Conservation (phyloP, 2,113 vertebrate genomes). For the Prochilodus magdalenae region DNA sequence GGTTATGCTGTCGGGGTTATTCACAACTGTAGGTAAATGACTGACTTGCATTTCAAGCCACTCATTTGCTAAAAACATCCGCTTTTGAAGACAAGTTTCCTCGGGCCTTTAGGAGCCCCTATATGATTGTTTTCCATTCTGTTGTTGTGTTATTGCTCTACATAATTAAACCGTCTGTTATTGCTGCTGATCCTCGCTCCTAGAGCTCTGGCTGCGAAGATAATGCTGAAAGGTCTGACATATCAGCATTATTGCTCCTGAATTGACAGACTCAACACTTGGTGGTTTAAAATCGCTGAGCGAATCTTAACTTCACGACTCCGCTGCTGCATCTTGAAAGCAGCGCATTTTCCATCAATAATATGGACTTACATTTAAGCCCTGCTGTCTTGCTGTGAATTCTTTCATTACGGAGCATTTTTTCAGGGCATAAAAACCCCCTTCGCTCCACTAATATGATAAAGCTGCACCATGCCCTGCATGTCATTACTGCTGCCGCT, state of each 20-base stretch:
- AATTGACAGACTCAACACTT: constrained; percentile 2
- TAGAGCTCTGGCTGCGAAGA: neutral
- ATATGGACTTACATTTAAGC: neutral
- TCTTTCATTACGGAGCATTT: constrained; percentile 21
- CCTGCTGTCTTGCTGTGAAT: neutral
- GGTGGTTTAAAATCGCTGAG: neutral
- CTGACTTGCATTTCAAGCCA: neutral
- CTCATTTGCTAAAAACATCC: too few relatives aligned
- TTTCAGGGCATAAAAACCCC: neutral
- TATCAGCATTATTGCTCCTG: neutral
- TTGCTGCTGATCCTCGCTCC: neutral
- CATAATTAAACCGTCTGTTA: neutral
- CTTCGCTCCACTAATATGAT: constrained; percentile 56
- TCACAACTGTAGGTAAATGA: neutral
- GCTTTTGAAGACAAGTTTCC: too few relatives aligned
- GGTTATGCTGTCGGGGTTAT: neutral
- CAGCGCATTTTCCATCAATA: neutral
- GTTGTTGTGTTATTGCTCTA: neutral
- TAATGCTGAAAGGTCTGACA: neutral
- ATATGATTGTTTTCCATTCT: neutral
- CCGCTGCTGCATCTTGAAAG: neutral
- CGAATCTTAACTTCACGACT: neutral
- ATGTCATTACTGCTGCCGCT: constrained; percentile 68
- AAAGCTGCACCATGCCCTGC: constrained; percentile 57
- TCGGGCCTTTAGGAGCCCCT: too few relatives aligned